Evolutionary conservation across 2,113 vertebrate genomes (phyloP), one percentile per base, ranked within the genome.

Genomic region (Nyctereutes procyonoides): DNA sequence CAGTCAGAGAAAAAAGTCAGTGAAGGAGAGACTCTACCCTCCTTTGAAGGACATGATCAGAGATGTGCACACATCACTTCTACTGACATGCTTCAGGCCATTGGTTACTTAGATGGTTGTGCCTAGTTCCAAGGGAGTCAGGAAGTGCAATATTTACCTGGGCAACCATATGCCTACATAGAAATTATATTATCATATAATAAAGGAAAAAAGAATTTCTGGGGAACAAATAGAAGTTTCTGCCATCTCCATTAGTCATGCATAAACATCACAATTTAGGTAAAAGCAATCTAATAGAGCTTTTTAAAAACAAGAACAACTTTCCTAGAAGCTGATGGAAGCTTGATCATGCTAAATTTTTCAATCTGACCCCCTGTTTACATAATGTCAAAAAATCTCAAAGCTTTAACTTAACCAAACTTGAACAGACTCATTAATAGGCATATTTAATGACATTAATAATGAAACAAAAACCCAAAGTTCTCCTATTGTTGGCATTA

Each of bases 331-430:
- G 35, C 38, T 95, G 35, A 53, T 1, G 28, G 32, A 87, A 71
- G 38, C 3, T 76, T 48, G 30, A 84, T 48, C 74, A 5, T 88
- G 14, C 60, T 71, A 30, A 90, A 56, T 19, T 90, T 87, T 95
- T 90, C 51, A 85, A 63, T 43, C 17, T 48, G 15, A 80, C 1
- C 17, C 15, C 9, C 12, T 4, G 15, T 8, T 12, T 19, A 48
- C 24, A 71, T 83, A 77, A 63, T 63, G 24, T 88, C 74, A 88
- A 73, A 82, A 90, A 63, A 11, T 30, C 74, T 90, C 60, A 82
- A 71, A 63, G 48, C 11, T 96, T 95, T 69, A 81, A 62, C n/a
- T 76, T 95, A n/a, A 87, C 28, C 53, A 58, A 88, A 90, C 24
- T n/a, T 95, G 84, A 86, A 81, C 35, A 94, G 48, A n/a, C 32